These are phyloP conservation scores for Nineta flava DNA, from an alignment of 2,888 invertebrate genomes.

Conservation along the genomic window DNA sequence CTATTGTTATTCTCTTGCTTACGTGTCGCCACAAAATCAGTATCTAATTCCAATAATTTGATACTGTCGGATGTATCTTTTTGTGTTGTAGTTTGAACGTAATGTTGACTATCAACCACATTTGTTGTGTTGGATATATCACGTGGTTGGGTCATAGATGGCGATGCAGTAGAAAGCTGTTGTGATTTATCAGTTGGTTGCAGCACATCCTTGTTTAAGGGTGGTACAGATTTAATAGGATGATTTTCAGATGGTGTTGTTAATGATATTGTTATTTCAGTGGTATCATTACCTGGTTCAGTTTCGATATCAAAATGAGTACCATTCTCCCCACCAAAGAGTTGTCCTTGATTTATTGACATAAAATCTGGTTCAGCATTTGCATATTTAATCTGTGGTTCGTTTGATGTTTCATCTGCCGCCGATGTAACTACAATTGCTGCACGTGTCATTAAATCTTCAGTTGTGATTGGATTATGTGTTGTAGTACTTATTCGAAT, in stretches of 20 bases:
- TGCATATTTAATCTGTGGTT: not conserved
- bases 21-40: not conserved
- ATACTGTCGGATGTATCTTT: constrained; percentile 1
- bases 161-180: not conserved
- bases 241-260: not conserved
- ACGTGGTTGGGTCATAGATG: not conserved
- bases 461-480: not conserved
- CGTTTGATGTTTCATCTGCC: not conserved
- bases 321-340: constrained; percentile 16
- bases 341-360: constrained; percentile 23
- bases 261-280: not conserved
- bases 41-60: constrained; percentile 4
- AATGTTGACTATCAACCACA: too few species aligned
- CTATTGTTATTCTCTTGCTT: not conserved
- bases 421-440: not conserved
- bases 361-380: constrained; percentile 2
- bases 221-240: not conserved
- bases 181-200: constrained; percentile 1
- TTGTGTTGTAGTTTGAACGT: not conserved
- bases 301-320: constrained; percentile 5
- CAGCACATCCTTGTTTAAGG: not conserved
- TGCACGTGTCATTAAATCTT: not conserved
- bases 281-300: not conserved
- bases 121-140: too few species aligned
- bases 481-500: not conserved